Evolutionary conservation across 2,888 invertebrate species (phyloP).

Genomic region (Meloe dianella): DNA sequence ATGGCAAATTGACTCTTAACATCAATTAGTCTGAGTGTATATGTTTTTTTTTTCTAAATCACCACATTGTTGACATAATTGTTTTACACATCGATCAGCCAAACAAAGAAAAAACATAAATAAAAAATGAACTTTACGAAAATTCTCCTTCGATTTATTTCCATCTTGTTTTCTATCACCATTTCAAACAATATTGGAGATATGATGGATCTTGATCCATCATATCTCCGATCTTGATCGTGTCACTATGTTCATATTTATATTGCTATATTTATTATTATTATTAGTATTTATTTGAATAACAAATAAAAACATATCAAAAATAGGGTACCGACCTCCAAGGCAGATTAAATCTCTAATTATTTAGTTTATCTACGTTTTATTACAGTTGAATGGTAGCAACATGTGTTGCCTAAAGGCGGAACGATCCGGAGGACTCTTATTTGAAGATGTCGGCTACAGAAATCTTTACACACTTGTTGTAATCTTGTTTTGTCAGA

Average conservation of each 20-base stretch:
- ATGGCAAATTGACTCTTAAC: conserved; percentile 29
- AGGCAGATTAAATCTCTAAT: conserved; percentile 12
- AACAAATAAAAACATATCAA: background rate
- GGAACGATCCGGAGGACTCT: conserved; percentile 33
- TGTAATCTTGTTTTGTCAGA: conserved; percentile 42
- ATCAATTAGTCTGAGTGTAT: conserved; percentile 26
- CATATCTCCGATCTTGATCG: no score
- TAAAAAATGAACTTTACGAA: background rate
- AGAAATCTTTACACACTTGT: conserved; percentile 37
- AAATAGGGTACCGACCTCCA: background rate
- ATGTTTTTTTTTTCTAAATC: conserved; percentile 26
- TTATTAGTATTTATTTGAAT: background rate
- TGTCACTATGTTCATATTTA: no score
- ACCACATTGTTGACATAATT: conserved; percentile 17
- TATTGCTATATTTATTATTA: background rate
- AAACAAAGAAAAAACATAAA: no score
- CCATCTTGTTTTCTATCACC: background rate
- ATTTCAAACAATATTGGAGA: background rate
- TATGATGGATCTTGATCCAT: background rate
- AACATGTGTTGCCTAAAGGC: conserved; percentile 43
- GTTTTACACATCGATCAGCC: background rate
- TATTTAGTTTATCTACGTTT: conserved; percentile 17
- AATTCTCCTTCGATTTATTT: background rate
- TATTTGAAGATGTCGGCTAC: conserved; percentile 43
- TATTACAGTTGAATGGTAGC: conserved; percentile 39